phyloP scores from a whole-genome alignment of 2,888 invertebrate species.

The Kryphioiulus occultus region DNA sequence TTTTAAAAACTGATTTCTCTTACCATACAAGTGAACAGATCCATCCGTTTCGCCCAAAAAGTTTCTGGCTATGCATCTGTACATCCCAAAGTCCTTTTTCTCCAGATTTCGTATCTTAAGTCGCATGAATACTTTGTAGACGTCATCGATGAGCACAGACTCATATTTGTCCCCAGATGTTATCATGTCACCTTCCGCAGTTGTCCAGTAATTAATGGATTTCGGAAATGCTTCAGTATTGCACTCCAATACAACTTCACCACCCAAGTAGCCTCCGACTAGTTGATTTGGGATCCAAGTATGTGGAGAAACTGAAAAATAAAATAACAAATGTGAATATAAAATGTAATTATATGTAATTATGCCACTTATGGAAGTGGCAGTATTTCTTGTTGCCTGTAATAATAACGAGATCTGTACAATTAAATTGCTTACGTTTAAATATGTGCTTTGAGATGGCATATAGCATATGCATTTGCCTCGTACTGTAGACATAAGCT shows the following conservation, averaged over 20 bases:
- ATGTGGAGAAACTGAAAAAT: conserved; percentile 57
- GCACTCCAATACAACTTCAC: conserved; percentile 57
- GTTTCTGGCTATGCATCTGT: conserved; percentile 58
- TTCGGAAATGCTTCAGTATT: conserved; percentile 58
- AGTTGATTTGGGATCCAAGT: conserved; percentile 59
- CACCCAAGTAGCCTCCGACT: conserved; percentile 57
- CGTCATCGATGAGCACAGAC: conserved; percentile 51
- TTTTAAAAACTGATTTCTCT: conserved; percentile 44
- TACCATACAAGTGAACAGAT: conserved; percentile 58
- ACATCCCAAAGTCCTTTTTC: conserved; percentile 58
- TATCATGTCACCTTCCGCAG: conserved; percentile 56
- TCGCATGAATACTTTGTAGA: conserved; percentile 57
- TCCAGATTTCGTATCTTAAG: conserved; percentile 68
- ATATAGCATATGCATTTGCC: no score
- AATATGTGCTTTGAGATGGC: no score
- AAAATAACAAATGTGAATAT: not conserved
- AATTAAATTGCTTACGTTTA: no score
- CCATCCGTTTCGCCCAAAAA: conserved; percentile 59
- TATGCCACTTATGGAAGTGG: no score
- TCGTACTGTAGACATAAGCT: no score
- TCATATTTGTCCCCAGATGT: conserved; percentile 56
- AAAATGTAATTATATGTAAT: not conserved
- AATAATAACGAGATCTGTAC: no score
- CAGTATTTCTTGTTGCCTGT: no score
- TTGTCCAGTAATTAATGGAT: conserved; percentile 59